A percentile compares a stretch with the other conserved stretches of the same genome.
Conservation (phyloP, 2,888 invertebrate species). For the Netelia virgata region DNA sequence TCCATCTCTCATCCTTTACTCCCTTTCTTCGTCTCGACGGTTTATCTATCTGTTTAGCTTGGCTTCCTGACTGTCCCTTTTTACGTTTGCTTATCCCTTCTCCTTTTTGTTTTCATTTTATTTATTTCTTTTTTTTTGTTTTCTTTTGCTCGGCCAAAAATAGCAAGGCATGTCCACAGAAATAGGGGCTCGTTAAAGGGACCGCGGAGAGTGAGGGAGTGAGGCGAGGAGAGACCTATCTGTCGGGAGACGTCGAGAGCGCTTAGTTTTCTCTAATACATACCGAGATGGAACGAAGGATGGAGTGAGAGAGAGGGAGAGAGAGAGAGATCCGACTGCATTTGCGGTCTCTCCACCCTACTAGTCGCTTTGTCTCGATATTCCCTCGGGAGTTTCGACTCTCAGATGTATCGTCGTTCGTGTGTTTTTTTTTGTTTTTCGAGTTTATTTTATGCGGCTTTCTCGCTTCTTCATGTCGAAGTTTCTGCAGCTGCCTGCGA, state of each 20-base stretch:
- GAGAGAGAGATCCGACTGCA: constrained; percentile 32
- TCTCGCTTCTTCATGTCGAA: constrained; percentile 37
- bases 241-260: constrained; percentile 66
- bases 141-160: constrained; percentile 68
- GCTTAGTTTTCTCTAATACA: constrained; percentile 68
- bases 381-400: constrained; percentile 63
- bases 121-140: constrained; percentile 60
- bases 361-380: constrained; percentile 57
- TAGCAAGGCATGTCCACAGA: constrained; percentile 68
- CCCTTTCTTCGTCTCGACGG: constrained; percentile 52
- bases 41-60: constrained; percentile 63
- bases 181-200: constrained; percentile 70
- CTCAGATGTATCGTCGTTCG: constrained; percentile 35
- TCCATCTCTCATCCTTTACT: constrained; percentile 58
- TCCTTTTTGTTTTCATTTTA: constrained; percentile 39
- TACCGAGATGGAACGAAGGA: constrained; percentile 1
- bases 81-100: constrained; percentile 68
- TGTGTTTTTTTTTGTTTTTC: constrained; percentile 41
- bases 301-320: constrained; percentile 4
- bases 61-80: constrained; percentile 65
- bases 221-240: constrained; percentile 69
- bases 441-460: constrained; percentile 37
- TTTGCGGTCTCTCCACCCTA: constrained; percentile 39
- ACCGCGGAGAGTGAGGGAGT: constrained; percentile 46
- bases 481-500: constrained; percentile 60